Conservation (phyloP, 2,888 invertebrate genomes). For the Caenorhabditis afra region DNA sequence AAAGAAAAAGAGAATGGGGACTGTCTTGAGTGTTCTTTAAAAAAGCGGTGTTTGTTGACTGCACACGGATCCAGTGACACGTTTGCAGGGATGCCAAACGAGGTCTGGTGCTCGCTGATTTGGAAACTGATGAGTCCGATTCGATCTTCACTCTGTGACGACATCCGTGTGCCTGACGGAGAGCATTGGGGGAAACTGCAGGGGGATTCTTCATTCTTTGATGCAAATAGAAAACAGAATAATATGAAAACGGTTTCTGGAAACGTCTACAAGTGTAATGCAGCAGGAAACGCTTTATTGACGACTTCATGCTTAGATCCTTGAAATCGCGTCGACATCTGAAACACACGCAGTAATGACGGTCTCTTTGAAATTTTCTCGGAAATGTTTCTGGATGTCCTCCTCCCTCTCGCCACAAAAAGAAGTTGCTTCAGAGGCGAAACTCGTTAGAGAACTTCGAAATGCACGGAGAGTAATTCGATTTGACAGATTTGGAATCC, state of each 20-base stretch:
- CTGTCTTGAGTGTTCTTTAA: slow-evolving; percentile 32
- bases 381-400: slow-evolving; percentile 5
- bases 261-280: no score
- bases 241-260: no score
- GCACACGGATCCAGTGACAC: slow-evolving; percentile 10
- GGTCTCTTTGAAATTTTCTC: no score
- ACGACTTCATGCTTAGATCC: no score
- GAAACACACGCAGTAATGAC: no score
- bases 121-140: slow-evolving; percentile 19
- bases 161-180: no score
- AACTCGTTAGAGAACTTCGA: slow-evolving; percentile 39
- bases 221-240: no score
- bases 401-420: neutral
- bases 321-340: no score
- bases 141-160: slow-evolving; percentile 1
- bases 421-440: slow-evolving; percentile 17
- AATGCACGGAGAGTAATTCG: slow-evolving; percentile 46
- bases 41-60: slow-evolving; percentile 33
- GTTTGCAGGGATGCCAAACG: slow-evolving; percentile 1
- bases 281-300: no score
- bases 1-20: slow-evolving; percentile 33
- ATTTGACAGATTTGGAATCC: slow-evolving; percentile 48
- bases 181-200: no score
- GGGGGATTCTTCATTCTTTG: no score
- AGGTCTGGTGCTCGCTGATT: slow-evolving; percentile 24